phyloP scores from a whole-genome alignment of 2,113 vertebrate species.

The Neodontobutis hainanensis region DNA sequence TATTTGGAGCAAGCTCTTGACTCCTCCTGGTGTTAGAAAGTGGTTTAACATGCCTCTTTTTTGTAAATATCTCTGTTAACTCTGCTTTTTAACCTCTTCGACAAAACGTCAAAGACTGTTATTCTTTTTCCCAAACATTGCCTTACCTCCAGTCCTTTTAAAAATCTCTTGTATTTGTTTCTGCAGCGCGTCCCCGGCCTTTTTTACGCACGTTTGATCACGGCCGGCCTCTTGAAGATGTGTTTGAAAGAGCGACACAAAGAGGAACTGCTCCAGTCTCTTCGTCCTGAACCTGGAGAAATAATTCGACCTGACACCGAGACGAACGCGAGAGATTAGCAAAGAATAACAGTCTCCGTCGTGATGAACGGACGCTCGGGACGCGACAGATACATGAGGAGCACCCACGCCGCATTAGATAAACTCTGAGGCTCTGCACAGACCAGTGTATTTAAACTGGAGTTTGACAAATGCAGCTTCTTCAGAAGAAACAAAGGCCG shows the following conservation, averaged over 20 bases:
- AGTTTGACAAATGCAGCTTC: constrained; percentile 48
- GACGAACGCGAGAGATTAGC: constrained; percentile 75
- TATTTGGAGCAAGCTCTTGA: too few relatives aligned
- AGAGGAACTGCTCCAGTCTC: constrained; percentile 65
- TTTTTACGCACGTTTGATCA: constrained; percentile 50
- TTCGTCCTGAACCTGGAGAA: constrained; percentile 61
- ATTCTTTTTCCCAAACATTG: constrained; percentile 27
- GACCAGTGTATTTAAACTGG: constrained; percentile 42
- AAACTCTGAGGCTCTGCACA: constrained; percentile 49
- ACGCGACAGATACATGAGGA: constrained; percentile 64
- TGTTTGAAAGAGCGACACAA: constrained; percentile 43
- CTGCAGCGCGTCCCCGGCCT: too few relatives aligned
- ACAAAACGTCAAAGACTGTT: too few relatives aligned
- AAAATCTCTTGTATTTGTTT: not conserved
- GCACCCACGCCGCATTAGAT: constrained; percentile 46
- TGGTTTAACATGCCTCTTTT: too few relatives aligned
- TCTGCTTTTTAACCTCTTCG: too few relatives aligned
- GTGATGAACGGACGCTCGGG: constrained; percentile 72
- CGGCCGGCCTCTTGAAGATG: constrained; percentile 11
- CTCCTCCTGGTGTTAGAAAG: too few relatives aligned
- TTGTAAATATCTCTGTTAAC: too few relatives aligned
- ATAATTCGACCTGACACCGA: constrained; percentile 69
- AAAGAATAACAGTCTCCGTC: constrained; percentile 78
- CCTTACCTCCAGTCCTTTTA: constrained; percentile 14
- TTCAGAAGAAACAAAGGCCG: constrained; percentile 33